A percentile compares a stretch with the other conserved stretches of the same genome.
Evolutionary conservation across 2,888 invertebrate genomes (phyloP).

Genomic region (Gerris lacustris): DNA sequence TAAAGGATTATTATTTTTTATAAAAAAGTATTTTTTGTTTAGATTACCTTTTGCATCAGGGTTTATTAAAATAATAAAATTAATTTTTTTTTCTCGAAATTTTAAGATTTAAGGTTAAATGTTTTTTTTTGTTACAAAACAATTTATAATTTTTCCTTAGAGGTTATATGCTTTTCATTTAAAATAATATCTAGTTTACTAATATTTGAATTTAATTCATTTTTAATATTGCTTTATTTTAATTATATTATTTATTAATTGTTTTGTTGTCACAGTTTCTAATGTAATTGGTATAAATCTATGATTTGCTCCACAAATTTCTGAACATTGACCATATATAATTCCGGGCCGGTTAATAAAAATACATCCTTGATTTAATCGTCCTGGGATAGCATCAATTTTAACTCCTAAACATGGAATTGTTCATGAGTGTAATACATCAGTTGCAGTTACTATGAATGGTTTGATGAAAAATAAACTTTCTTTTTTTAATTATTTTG

Average conservation of each 20-base stretch:
- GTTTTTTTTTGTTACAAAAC: slow-evolving; percentile 7
- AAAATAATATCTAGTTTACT: slow-evolving; percentile 12
- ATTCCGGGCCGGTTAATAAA: no score
- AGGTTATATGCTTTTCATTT: slow-evolving; percentile 11
- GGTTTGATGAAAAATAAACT: slow-evolving; percentile 38
- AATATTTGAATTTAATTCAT: slow-evolving; percentile 13
- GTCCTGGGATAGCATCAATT: slow-evolving; percentile 49
- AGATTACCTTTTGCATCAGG: slow-evolving; percentile 12
- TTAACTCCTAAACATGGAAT: no score
- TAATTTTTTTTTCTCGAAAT: slow-evolving; percentile 11
- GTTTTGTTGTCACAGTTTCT: no score
- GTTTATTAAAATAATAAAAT: slow-evolving; percentile 10
- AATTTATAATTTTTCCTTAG: slow-evolving; percentile 10
- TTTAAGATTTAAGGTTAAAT: slow-evolving; percentile 8
- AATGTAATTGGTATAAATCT: no score
- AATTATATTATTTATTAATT: no score
- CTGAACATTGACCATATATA: no score
- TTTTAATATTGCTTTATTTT: no score
- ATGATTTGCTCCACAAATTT: no score
- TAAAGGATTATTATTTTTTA: slow-evolving; percentile 6
- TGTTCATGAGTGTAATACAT: no score
- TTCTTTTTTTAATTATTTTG: slow-evolving; percentile 45
- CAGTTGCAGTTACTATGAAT: slow-evolving; percentile 69
- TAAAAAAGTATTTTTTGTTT: slow-evolving; percentile 5
- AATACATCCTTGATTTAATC: no score